Evolutionary conservation across 2,113 vertebrate species (phyloP), one percentile per base, ranked within the genome.

Genomic region (Cettia cetti): DNA sequence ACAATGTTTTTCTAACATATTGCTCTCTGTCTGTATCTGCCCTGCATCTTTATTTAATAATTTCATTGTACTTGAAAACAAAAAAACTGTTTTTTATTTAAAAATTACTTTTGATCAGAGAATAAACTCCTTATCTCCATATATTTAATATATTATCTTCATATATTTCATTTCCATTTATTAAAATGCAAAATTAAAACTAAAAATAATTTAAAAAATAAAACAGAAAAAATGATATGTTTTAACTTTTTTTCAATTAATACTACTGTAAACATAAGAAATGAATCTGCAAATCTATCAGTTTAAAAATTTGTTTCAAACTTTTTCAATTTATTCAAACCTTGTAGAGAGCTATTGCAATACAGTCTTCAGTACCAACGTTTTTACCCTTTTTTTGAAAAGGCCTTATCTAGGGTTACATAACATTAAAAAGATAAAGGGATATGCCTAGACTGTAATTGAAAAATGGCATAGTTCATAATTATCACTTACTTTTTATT

Each of bases 141-240:
- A 4, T 13, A 75, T 72, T 42, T 69, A 6, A 40, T 40, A 40
- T 40, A 40, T 40, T 40, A 40, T 40, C 39, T 40, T 40, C 39
- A 40, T 40, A 40, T 40, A 40, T 6, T 60, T 35, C 0, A 27
- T 75, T 88, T 65, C 1, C 1, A 63, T 74, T 61, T 65, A 35
- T 74, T 74, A 70, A 65, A 64, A 65, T 10, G 2, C 1, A 72
- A 81, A 92, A 39, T 28, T 57, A 44, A 71, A 90, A 35, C 2
- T 6, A 49, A 82, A 47, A 0, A 8, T 66, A 56, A 44, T 13
- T 17, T 1, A n/a, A 10, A 30, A 14, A 47, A 11, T 2, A 6
- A 39, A 42, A 26, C 10, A 4, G 1, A 24, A 42, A 5, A 11
- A 15, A 2, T 3, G 0, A 31, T 39, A 37, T 8, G 1, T 27